phyloP scores from a whole-genome alignment of 2,113 vertebrate genomes.

The Tenrec ecaudatus region DNA sequence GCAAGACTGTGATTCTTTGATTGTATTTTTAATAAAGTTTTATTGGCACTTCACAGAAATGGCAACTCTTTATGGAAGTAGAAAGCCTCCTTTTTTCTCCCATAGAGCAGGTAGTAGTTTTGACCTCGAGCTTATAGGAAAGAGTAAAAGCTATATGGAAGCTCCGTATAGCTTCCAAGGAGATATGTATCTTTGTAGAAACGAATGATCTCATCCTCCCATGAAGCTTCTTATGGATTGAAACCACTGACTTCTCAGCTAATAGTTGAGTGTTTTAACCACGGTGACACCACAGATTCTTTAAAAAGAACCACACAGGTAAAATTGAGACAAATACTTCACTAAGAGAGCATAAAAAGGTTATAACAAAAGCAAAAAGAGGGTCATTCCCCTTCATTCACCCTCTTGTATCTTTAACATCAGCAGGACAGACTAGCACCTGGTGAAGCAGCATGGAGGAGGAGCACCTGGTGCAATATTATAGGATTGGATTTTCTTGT shows the following conservation, averaged over 20 bases:
- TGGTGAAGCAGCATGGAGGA: constrained; percentile 69
- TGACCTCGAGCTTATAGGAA: background rate
- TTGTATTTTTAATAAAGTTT: too few relatives aligned
- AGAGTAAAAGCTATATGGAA: too few relatives aligned
- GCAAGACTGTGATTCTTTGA: too few relatives aligned
- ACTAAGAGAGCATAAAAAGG: background rate
- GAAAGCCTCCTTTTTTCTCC: background rate
- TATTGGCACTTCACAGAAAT: too few relatives aligned
- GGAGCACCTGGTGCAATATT: constrained; percentile 63
- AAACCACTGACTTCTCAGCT: too few relatives aligned
- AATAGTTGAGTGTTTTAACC: background rate
- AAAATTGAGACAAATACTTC: background rate
- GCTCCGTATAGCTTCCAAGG: too few relatives aligned
- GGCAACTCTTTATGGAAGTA: background rate
- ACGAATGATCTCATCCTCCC: too few relatives aligned
- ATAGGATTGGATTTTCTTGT: constrained; percentile 57
- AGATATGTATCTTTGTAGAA: too few relatives aligned
- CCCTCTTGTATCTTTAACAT: background rate
- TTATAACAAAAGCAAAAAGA: constrained; percentile 27
- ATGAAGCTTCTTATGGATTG: too few relatives aligned
- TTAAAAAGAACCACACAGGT: too few relatives aligned
- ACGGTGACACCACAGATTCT: background rate
- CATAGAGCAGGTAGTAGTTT: background rate
- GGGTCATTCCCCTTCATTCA: constrained; percentile 5
- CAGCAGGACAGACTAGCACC: constrained; percentile 61